Evolutionary conservation across 1,140 invertebrate species (phyloP).

Genomic region (Caenorhabditis remanei): DNA sequence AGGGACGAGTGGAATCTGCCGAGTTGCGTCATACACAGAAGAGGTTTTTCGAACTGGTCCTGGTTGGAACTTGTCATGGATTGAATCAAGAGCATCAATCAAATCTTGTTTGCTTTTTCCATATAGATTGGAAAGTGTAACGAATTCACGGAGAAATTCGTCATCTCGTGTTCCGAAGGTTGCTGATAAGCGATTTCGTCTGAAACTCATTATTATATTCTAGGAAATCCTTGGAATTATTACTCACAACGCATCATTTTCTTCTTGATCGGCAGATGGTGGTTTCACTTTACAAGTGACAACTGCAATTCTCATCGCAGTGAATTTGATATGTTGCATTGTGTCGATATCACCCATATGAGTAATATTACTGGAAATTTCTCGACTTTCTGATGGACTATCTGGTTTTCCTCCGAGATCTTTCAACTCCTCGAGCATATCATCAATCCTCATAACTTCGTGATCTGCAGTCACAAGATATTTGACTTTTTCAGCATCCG

Average conservation of each 20-base stretch:
- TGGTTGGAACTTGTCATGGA: conserved; percentile 20
- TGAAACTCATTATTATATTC: conserved; percentile 15
- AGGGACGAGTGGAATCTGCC: not conserved
- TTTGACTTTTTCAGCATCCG: conserved; percentile 75
- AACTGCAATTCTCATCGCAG: conserved; percentile 77
- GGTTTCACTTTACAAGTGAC: conserved; percentile 78
- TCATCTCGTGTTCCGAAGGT: conserved; percentile 64
- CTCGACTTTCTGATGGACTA: conserved; percentile 68
- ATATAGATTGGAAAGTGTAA: conserved; percentile 75
- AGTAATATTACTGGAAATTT: conserved; percentile 77
- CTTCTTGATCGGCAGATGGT: conserved; percentile 71
- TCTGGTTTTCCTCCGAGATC: conserved; percentile 67
- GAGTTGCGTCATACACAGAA: not conserved
- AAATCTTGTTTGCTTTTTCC: conserved; percentile 76
- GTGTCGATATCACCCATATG: conserved; percentile 76
- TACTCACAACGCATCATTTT: conserved; percentile 57
- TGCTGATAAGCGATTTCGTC: conserved; percentile 7
- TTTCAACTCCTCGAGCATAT: conserved; percentile 70
- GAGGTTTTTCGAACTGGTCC: conserved; percentile 43
- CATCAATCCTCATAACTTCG: conserved; percentile 71
- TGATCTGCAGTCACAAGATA: conserved; percentile 73
- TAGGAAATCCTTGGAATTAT: not conserved
- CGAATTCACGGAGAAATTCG: conserved; percentile 74
- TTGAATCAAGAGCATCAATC: not conserved
- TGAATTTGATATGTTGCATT: conserved; percentile 77